These are phyloP conservation scores for Drosophila conformis DNA, from an alignment of 2,888 invertebrate genomes.

Conservation along the genomic window DNA sequence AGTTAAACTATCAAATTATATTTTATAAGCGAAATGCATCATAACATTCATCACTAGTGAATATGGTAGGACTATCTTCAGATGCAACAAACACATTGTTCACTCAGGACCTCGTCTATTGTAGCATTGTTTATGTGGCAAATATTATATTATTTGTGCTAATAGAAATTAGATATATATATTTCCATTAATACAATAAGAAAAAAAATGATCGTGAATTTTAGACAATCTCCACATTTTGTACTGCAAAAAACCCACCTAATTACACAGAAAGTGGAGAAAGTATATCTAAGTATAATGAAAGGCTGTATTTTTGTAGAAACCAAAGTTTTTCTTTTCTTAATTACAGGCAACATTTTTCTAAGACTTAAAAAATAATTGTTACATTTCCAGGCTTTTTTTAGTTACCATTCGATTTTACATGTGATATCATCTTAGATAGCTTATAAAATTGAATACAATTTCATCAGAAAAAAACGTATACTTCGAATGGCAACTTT, in stretches of 20 bases:
- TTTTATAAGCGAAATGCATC: background rate
- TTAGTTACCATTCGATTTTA: no score
- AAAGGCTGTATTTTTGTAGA: background rate
- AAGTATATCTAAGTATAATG: background rate
- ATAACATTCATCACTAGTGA: background rate
- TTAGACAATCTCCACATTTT: background rate
- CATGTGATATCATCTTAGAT: no score
- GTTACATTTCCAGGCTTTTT: no score
- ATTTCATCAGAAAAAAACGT: no score
- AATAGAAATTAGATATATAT: background rate
- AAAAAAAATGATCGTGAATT: background rate
- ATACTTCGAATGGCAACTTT: no score
- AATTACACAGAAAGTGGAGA: no score
- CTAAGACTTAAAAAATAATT: no score
- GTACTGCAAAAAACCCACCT: background rate
- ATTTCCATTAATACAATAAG: background rate
- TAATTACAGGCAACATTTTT: no score
- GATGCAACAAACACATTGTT: background rate
- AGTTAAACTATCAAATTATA: background rate
- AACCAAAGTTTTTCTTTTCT: no score
- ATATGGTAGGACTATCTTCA: background rate
- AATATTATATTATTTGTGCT: background rate
- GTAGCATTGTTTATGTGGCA: background rate
- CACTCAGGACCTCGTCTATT: background rate
- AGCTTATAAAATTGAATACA: no score